These are phyloP conservation scores for Hemicentrotus pulcherrimus DNA, from an alignment of 35 echinoderm and acorn worm species.

Conservation along the genomic window DNA sequence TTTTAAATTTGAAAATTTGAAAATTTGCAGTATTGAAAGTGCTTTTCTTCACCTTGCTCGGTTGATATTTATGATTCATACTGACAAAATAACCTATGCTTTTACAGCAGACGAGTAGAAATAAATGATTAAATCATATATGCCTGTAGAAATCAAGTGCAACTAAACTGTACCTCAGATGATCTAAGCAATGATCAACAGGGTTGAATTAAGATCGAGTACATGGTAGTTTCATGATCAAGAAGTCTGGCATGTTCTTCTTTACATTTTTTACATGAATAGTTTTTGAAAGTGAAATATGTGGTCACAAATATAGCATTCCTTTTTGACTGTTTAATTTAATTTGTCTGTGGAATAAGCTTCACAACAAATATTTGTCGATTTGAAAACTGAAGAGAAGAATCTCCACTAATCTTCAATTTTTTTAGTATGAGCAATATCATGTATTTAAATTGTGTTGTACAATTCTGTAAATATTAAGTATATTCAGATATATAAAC, in stretches of 20 bases:
- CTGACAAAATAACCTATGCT: background rate
- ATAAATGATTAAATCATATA: background rate
- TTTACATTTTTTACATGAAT: background rate
- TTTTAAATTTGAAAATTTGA: background rate
- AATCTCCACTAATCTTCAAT: too few species aligned
- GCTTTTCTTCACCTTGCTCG: background rate
- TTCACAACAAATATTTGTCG: background rate
- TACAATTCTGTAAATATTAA: background rate
- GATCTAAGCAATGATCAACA: background rate
- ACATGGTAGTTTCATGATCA: background rate
- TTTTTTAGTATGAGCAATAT: background rate
- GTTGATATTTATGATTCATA: background rate
- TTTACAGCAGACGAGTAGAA: background rate
- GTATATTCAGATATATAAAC: background rate
- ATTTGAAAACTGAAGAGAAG: background rate
- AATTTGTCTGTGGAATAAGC: background rate
- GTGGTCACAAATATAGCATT: background rate
- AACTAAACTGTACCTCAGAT: background rate
- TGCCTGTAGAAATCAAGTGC: background rate
- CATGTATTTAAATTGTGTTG: constrained; percentile 13
- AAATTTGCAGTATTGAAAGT: background rate
- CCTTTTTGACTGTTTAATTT: background rate
- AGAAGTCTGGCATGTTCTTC: background rate
- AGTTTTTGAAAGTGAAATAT: background rate
- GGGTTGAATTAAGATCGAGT: background rate